phyloP scores from a whole-genome alignment of 2,888 invertebrate species.

The Aromia moschata region DNA sequence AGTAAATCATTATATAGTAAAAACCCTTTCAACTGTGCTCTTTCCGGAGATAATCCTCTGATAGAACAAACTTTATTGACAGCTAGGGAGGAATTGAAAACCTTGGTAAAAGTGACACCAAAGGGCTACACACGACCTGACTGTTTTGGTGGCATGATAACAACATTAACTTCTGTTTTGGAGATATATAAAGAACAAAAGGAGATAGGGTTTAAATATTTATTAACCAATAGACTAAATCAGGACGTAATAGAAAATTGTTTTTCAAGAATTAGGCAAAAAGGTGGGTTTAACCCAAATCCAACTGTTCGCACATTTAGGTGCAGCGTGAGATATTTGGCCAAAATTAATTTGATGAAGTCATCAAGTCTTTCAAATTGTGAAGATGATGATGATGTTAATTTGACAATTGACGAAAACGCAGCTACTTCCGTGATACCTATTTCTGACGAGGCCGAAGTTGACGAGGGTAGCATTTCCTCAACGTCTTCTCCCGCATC shows the following conservation, averaged over 20 bases:
- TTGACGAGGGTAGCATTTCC: neutral
- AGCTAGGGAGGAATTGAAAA: neutral
- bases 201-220: neutral
- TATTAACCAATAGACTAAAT: slow-evolving; percentile 2
- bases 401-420: neutral
- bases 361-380: neutral
- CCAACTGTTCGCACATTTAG: neutral
- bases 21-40: no score
- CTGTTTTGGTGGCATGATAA: neutral
- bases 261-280: neutral
- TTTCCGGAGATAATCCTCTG: neutral
- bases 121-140: neutral
- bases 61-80: neutral
- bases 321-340: neutral
- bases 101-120: neutral
- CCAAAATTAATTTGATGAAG: slow-evolving; percentile 10
- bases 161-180: neutral
- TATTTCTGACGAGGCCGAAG: neutral
- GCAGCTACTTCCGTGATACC: neutral
- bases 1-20: neutral
- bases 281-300: slow-evolving; percentile 2
- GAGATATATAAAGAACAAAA: neutral
- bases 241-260: slow-evolving; percentile 4
- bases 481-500: neutral
- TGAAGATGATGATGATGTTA: slow-evolving; percentile 1